Conservation (phyloP, 2,888 invertebrate genomes). For the Drosophila mimetica region DNA sequence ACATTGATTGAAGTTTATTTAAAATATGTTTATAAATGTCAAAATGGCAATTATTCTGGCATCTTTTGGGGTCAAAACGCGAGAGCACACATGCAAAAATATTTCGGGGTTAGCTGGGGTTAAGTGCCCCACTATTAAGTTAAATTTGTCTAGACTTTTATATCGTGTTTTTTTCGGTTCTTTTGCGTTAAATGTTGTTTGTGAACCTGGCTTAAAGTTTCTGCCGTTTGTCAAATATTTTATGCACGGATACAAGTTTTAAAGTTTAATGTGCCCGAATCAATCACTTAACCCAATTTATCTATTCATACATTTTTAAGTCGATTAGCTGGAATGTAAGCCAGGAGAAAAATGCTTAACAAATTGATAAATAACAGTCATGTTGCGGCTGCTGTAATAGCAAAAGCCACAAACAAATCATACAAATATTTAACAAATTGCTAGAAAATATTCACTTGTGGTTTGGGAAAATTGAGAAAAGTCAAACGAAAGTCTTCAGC, state of each 20-base stretch:
- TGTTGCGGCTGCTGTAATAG: background rate
- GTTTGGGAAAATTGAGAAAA: background rate
- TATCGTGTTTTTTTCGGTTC: slow-evolving; percentile 3
- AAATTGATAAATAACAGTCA: background rate
- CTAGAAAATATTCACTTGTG: background rate
- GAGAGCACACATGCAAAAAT: background rate
- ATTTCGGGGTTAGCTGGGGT: slow-evolving; percentile 18
- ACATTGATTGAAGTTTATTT: slow-evolving; percentile 75
- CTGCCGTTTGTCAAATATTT: background rate
- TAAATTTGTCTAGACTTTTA: slow-evolving; percentile 67
- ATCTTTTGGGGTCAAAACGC: slow-evolving; percentile 50
- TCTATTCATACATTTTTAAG: background rate
- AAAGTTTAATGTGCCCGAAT: slow-evolving; percentile 5
- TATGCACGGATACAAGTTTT: no score
- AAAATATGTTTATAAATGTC: slow-evolving; percentile 69
- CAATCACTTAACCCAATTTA: background rate
- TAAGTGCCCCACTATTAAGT: slow-evolving; percentile 43
- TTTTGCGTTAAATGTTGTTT: background rate
- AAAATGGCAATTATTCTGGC: slow-evolving; percentile 71
- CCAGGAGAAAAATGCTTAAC: background rate
- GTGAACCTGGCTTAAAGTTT: background rate
- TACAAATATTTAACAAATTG: background rate
- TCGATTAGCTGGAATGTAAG: background rate
- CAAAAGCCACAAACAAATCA: slow-evolving; percentile 1
- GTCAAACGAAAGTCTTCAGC: background rate